Evolutionary conservation across 2,797 vertebrate species (phyloP).

Genomic region (Premnoplex brunnescens): DNA sequence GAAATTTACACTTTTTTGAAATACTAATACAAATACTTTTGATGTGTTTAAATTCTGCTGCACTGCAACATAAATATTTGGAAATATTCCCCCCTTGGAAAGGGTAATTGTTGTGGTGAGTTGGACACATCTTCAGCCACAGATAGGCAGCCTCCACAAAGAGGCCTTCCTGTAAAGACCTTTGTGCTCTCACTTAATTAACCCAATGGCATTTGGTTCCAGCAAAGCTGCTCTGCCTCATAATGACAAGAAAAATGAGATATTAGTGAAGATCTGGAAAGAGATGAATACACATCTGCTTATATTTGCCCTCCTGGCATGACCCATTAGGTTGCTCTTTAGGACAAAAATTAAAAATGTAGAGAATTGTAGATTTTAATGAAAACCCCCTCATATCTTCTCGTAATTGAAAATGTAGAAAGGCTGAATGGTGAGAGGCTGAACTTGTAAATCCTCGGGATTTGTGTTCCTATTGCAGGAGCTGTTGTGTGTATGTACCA

Average conservation of each 20-base stretch:
- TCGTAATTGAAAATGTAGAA: slow-evolving; percentile 20
- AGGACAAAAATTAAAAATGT: slow-evolving; percentile 22
- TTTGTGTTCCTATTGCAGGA: slow-evolving; percentile 1
- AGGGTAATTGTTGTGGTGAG: not conserved
- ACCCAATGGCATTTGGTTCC: slow-evolving; percentile 6
- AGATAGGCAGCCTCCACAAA: not conserved
- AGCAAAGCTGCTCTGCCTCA: slow-evolving; percentile 11
- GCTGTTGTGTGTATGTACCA: not conserved
- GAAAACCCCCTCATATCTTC: not conserved
- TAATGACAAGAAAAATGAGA: slow-evolving; percentile 30
- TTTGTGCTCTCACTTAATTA: slow-evolving; percentile 35
- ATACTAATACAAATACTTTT: not conserved
- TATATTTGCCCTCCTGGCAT: slow-evolving; percentile 34
- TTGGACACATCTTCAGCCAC: not conserved
- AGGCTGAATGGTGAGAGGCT: not conserved
- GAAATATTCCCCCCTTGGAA: not conserved
- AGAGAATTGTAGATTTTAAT: not conserved
- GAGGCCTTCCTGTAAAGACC: not conserved
- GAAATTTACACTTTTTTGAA: not conserved
- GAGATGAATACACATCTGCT: slow-evolving; percentile 18
- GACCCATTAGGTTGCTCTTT: not conserved
- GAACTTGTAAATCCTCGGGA: not conserved
- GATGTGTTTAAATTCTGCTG: not conserved
- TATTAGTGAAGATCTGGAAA: slow-evolving; percentile 2
- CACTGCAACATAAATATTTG: not conserved